Conservation (phyloP, 2,797 vertebrate genomes). For the Momotus momota region DNA sequence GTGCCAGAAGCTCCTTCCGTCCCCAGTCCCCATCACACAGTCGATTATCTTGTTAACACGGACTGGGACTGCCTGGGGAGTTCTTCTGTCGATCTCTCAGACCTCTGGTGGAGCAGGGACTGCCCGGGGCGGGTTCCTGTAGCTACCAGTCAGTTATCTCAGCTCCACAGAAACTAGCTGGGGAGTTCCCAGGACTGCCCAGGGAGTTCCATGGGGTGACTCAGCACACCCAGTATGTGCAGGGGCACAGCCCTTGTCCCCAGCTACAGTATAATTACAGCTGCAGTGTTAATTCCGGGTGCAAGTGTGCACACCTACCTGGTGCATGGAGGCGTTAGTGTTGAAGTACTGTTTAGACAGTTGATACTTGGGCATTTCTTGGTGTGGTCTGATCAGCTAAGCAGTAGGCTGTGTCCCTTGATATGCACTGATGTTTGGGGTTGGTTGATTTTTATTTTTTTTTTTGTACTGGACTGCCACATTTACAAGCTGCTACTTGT, state of each 20-base stretch:
- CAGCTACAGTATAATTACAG: background rate
- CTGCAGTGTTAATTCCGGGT: accelerated
- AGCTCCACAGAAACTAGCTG: constrained; percentile 43
- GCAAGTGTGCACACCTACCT: accelerated
- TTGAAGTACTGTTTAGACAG: background rate
- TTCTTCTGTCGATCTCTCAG: background rate
- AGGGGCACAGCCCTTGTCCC: background rate
- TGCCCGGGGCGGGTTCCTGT: background rate
- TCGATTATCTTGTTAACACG: background rate
- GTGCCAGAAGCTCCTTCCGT: background rate
- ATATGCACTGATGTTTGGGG: background rate
- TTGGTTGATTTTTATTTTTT: no score
- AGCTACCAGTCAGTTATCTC: constrained; percentile 37
- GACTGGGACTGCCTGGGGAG: background rate
- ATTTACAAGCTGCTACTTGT: background rate
- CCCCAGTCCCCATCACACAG: background rate
- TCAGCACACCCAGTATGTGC: background rate
- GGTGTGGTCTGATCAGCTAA: background rate
- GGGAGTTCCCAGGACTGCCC: constrained; percentile 63
- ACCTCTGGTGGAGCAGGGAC: background rate
- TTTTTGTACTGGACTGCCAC: background rate
- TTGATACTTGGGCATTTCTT: background rate
- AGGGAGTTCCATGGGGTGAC: constrained; percentile 41
- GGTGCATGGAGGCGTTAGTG: background rate
- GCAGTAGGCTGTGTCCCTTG: background rate